phyloP scores from a whole-genome alignment of 2,888 invertebrate genomes.

The Lumbricus terrestris region DNA sequence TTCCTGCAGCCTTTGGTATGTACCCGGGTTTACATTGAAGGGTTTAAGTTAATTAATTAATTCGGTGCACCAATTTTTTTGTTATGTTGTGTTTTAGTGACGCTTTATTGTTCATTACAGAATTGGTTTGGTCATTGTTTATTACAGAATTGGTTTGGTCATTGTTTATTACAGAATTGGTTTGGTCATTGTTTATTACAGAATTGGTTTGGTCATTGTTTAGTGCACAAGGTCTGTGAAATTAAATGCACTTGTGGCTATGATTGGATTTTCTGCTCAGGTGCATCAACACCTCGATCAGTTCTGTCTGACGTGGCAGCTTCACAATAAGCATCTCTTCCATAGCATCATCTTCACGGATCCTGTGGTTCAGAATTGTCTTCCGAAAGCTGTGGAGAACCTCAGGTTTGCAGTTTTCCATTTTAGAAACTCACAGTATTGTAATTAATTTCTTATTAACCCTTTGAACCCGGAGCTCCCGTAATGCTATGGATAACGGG shows the following conservation, averaged over 20 bases:
- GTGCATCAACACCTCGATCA: slow-evolving; percentile 67
- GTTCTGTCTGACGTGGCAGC: slow-evolving; percentile 70
- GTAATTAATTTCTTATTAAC: neutral
- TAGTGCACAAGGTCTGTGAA: neutral
- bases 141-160: neutral
- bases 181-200: neutral
- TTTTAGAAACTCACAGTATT: neutral
- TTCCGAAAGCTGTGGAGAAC: slow-evolving; percentile 64
- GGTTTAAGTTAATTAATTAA: too few species aligned
- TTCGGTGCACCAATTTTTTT: too few species aligned
- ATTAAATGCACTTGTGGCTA: neutral
- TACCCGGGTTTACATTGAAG: neutral
- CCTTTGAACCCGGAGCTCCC: too few species aligned
- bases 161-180: neutral
- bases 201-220: neutral
- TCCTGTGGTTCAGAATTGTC: slow-evolving; percentile 64
- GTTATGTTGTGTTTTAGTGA: too few species aligned
- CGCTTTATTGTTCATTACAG: too few species aligned
- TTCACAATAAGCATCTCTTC: slow-evolving; percentile 70
- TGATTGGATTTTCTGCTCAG: slow-evolving; percentile 41
- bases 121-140: too few species aligned
- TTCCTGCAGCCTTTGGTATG: slow-evolving; percentile 65
- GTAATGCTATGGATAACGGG: too few species aligned
- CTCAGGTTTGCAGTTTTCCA: slow-evolving; percentile 54
- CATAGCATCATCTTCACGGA: slow-evolving; percentile 65